Conservation (phyloP, 2,113 vertebrate genomes). For the Heptranchias perlo region DNA sequence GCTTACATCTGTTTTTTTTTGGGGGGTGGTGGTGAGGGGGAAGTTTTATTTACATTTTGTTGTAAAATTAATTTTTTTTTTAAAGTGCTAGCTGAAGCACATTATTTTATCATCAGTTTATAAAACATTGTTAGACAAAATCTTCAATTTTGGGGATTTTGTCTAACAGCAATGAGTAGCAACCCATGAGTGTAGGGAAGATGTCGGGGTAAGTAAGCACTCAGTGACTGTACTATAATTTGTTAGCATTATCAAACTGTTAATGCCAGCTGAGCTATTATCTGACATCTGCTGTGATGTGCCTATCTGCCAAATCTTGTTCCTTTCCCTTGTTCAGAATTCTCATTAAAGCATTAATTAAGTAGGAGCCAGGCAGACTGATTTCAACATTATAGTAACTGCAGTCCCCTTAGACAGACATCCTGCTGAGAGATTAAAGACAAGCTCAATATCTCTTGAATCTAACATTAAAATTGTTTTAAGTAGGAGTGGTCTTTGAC, state of each 20-base stretch:
- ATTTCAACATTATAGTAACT: background rate
- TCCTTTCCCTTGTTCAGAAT: background rate
- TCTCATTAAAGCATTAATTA: slow-evolving; percentile 14
- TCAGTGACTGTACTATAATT: background rate
- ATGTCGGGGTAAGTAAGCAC: background rate
- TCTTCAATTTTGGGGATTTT: background rate
- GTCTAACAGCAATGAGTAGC: background rate
- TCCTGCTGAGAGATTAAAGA: background rate
- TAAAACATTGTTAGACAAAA: background rate
- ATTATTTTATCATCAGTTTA: background rate
- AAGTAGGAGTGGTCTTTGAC: background rate
- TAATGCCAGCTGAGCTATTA: background rate
- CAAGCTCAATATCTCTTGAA: background rate
- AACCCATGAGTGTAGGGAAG: background rate
- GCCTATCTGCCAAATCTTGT: background rate
- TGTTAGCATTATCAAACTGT: slow-evolving; percentile 9
- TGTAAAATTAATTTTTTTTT: background rate
- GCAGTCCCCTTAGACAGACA: background rate
- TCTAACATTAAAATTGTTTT: background rate
- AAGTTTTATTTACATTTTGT: background rate
- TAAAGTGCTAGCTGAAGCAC: background rate
- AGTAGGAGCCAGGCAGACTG: slow-evolving; percentile 5
- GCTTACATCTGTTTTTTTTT: too few species aligned
- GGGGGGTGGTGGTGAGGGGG: too few species aligned
- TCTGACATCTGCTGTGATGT: background rate